These are phyloP conservation scores for Cantharis rufa DNA, from an alignment of 2,888 invertebrate genomes.

Conservation along the genomic window DNA sequence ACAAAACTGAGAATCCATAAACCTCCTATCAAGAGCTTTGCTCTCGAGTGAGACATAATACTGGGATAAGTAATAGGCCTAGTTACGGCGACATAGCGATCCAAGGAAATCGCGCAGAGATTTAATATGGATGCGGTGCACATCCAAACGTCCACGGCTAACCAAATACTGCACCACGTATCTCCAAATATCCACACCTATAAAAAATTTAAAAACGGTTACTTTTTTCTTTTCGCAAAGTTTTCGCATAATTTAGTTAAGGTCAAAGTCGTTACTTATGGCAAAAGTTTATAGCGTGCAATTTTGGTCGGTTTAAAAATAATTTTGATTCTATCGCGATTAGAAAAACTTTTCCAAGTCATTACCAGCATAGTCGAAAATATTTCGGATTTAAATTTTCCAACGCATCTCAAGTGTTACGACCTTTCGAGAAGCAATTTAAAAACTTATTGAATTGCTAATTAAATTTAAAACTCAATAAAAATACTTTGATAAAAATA, in stretches of 20 bases:
- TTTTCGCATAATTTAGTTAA: background rate
- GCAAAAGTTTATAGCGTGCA: background rate
- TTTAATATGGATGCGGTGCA: slow-evolving; percentile 97
- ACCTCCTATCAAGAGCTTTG: slow-evolving; percentile 84
- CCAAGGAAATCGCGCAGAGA: slow-evolving; percentile 92
- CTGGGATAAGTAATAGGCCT: slow-evolving; percentile 94
- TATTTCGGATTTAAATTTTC: background rate
- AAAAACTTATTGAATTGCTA: background rate
- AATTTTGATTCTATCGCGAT: background rate
- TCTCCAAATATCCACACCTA: slow-evolving; percentile 97
- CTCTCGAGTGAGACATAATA: slow-evolving; percentile 83
- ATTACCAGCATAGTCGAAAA: background rate
- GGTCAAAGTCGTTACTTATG: background rate
- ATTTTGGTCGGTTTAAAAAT: background rate
- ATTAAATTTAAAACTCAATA: background rate
- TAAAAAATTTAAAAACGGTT: slow-evolving; percentile 36
- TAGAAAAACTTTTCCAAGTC: background rate
- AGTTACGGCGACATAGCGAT: slow-evolving; percentile 96
- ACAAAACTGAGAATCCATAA: slow-evolving; percentile 96
- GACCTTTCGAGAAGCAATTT: background rate
- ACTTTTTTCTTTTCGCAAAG: background rate
- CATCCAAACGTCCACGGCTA: slow-evolving; percentile 98
- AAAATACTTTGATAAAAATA: background rate
- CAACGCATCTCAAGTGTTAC: background rate
- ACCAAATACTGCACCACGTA: slow-evolving; percentile 95